Base-by-base conservation (phyloP, 1,140 invertebrate genomes). In the Apis florea region DNA sequence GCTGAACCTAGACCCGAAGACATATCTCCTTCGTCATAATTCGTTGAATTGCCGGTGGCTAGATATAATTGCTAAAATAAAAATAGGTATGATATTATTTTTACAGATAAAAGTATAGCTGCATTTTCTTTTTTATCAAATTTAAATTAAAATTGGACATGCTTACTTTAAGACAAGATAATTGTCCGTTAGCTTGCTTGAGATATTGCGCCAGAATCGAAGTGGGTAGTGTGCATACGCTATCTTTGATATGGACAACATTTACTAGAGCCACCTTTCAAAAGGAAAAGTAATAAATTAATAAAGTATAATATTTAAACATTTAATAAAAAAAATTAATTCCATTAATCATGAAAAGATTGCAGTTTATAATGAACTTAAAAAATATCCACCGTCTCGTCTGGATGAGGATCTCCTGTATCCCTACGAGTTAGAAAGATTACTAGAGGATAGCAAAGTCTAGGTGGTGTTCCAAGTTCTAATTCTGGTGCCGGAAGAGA, bases 171-270 rank as follows among this genome's bases (percentile, higher is more conserved):
- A 97, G 94, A 92, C 96, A 97, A 66, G 96, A 97, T 66, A 97
- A 94, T 92, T 97, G 96, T 59, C 97, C 96, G 88, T 96, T 97
- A 24, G 96, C 96, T 92, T 97, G 96, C 92, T 97, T 97, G 40
- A 97, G 93, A 92, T 97, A 97, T 92, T 97, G 96, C 40, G 96
- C 96, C 81, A 97, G 94, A 87, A 97, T 95, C 87, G 96, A 96
- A 83, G 96, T 97, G 24, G 96, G 96, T 76, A 97, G 91, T 53
- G 96, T 96, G 91, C 96, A 97, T 56, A 97, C 95, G 24, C 95
- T 95, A 92, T 97, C 96, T 87, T 96, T 95, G 83, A 97, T 96
- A 89, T 97, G 96, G 15, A 97, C 95, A n/a, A 97, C 96, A 87
- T 95, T 97, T 86, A 97, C 95, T 77, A 97, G 90, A 59, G 96